These are phyloP conservation scores for Drosophila helvetica DNA, from an alignment of 2,888 invertebrate species.

Conservation along the genomic window DNA sequence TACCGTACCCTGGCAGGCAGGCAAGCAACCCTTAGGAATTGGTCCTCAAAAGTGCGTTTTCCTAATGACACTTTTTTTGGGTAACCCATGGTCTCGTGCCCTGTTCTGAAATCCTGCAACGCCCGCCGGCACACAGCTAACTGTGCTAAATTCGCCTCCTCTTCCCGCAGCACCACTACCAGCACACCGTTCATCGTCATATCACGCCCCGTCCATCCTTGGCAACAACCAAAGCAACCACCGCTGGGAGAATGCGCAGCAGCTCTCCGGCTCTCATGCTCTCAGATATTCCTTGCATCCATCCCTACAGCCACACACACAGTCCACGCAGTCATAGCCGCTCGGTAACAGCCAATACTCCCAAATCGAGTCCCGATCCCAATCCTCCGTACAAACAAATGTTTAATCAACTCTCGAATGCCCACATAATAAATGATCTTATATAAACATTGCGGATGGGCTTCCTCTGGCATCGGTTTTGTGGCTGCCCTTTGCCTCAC, in stretches of 20 bases:
- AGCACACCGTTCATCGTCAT: slow-evolving; percentile 7
- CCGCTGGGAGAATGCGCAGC: slow-evolving; percentile 7
- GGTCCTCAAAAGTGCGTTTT: background rate
- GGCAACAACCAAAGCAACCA: background rate
- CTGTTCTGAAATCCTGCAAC: slow-evolving; percentile 14
- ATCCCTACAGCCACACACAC: background rate
- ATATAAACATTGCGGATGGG: slow-evolving; percentile 29
- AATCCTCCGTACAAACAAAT: slow-evolving; percentile 12
- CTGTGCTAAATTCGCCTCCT: slow-evolving; percentile 54
- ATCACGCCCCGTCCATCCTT: background rate
- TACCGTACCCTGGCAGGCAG: slow-evolving; percentile 11
- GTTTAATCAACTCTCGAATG: slow-evolving; percentile 33
- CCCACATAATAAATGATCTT: slow-evolving; percentile 36
- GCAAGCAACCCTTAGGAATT: slow-evolving; percentile 32
- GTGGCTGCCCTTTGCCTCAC: slow-evolving; percentile 50
- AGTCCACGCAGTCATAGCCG: background rate
- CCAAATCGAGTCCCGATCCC: slow-evolving; percentile 14
- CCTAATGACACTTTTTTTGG: slow-evolving; percentile 39
- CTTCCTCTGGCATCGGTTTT: slow-evolving; percentile 1
- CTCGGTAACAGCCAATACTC: background rate
- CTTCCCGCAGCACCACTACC: slow-evolving; percentile 3
- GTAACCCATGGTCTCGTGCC: slow-evolving; percentile 64
- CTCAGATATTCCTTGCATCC: background rate
- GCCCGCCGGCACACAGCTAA: slow-evolving; percentile 34
- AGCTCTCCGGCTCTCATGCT: background rate